Evolutionary conservation across 2,888 invertebrate genomes (phyloP).

Genomic region (Drosophila robusta): DNA sequence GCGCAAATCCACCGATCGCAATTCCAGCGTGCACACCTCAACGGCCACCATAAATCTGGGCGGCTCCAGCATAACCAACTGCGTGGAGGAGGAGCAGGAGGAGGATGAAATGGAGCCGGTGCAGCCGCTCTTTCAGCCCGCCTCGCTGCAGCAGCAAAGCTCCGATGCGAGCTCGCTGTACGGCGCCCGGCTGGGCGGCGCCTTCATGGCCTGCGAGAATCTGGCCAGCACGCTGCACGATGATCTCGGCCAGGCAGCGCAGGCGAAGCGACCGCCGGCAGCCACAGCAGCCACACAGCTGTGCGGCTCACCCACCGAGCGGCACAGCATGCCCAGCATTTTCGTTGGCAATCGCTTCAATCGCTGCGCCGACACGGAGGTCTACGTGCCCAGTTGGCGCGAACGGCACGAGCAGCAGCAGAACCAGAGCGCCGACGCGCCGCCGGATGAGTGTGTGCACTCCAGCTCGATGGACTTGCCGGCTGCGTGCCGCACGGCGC

Average conservation of each 20-base stretch:
- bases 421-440: constrained; percentile 76
- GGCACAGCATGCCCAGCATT: constrained; percentile 89
- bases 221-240: constrained; percentile 84
- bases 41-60: constrained; percentile 85
- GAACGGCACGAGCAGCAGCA: constrained; percentile 79
- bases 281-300: constrained; percentile 35
- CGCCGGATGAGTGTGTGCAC: constrained; percentile 84
- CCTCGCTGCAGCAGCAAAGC: constrained; percentile 85
- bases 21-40: constrained; percentile 85
- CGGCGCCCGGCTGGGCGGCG: constrained; percentile 86
- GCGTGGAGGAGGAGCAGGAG: constrained; percentile 47
- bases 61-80: constrained; percentile 59
- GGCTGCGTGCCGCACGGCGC: constrained; percentile 85
- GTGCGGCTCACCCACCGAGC: constrained; percentile 66
- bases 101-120: not conserved
- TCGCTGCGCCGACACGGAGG: constrained; percentile 86
- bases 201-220: constrained; percentile 89
- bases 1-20: constrained; percentile 78
- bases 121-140: constrained; percentile 11
- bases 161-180: constrained; percentile 88
- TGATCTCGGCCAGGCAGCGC: constrained; percentile 85
- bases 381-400: constrained; percentile 86
- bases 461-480: constrained; percentile 87
- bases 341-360: constrained; percentile 88
- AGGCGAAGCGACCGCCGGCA: not conserved